phyloP scores from a whole-genome alignment of 2,797 vertebrate genomes.

The Tolypeutes matacus region DNA sequence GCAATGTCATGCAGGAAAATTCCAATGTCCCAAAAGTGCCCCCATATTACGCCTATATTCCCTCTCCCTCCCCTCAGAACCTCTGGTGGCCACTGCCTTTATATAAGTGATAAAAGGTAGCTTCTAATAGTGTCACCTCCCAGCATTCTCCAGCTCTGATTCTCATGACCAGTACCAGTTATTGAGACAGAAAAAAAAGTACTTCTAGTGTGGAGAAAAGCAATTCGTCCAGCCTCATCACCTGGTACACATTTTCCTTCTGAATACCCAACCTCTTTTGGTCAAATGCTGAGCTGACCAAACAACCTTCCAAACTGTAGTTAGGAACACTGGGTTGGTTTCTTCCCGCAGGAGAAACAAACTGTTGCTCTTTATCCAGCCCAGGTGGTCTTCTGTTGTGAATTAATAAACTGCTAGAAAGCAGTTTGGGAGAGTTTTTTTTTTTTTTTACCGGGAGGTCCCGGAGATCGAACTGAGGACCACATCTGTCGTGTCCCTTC shows the following conservation, averaged over 20 bases:
- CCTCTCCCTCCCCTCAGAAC: too few species aligned
- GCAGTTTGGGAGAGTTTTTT: constrained; percentile 26
- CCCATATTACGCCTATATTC: too few species aligned
- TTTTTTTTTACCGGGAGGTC: too few species aligned
- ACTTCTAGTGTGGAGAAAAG: neutral
- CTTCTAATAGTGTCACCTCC: neutral
- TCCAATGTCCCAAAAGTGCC: too few species aligned
- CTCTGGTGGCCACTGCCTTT: too few species aligned
- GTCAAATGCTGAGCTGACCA: constrained; percentile 46
- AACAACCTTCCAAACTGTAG: constrained; percentile 38
- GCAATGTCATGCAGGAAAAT: too few species aligned
- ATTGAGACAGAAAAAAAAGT: neutral
- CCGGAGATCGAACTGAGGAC: neutral
- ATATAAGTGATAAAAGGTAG: neutral
- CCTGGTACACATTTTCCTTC: neutral
- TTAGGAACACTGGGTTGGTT: constrained; percentile 28
- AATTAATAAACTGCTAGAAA: constrained; percentile 66
- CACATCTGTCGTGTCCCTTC: neutral
- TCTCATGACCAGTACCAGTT: neutral
- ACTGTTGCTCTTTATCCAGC: constrained; percentile 61
- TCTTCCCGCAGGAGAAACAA: constrained; percentile 39
- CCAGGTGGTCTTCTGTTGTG: constrained; percentile 44
- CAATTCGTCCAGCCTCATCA: neutral
- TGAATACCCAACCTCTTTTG: neutral
- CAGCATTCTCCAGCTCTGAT: neutral